Evolutionary conservation across 2,888 invertebrate genomes (phyloP), one percentile per base, ranked within the genome.

Genomic region (Exephanes ischioxanthus): DNA sequence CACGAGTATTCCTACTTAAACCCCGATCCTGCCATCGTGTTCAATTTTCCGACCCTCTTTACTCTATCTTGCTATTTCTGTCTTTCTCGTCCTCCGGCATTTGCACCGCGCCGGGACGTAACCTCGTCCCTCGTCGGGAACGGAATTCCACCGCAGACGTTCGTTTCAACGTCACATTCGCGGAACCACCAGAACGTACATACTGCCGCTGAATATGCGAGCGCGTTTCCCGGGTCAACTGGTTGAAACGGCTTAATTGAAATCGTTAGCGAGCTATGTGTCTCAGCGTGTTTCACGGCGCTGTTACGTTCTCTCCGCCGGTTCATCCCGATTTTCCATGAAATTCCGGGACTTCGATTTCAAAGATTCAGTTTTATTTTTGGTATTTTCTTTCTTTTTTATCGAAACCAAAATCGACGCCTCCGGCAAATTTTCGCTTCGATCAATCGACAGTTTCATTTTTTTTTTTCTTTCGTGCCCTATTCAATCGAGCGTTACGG

Each of bases 101-200:
- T 61, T 45, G 58, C 73, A 30, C 37, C 16, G 22, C 26, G 16
- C 48, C 58, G 61, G 22, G 41, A 61, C 19, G 73, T 26, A 22
- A 58, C 55, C 26, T 22, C 37, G 16, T 30, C 41, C 19, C 26
- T 30, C 41, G 19, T 37, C 53, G 61, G 26, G 53, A 78, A 81
- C 68, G 48, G 61, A 78, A 85, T 73, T 73, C 33, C 58, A 78
- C 85, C 78, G 72, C 78, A 78, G 68, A 63, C 67, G 73, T 81
- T 72, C 73, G 61, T 72, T 63, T 76, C 73, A 55, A 61, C 73
- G 68, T 72, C 71, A 70, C 70, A 75, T 75, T 73, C 51, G 75
- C 33, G 33, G 33, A 53, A 63, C 63, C 58, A 33, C 4, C 22
- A 45, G 30, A 66, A 58, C 16, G 58, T 22, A 58, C 19, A 22